These are phyloP conservation scores for Rhopalosiphum nymphaeae DNA, from an alignment of 2,888 invertebrate genomes.

Conservation along the genomic window DNA sequence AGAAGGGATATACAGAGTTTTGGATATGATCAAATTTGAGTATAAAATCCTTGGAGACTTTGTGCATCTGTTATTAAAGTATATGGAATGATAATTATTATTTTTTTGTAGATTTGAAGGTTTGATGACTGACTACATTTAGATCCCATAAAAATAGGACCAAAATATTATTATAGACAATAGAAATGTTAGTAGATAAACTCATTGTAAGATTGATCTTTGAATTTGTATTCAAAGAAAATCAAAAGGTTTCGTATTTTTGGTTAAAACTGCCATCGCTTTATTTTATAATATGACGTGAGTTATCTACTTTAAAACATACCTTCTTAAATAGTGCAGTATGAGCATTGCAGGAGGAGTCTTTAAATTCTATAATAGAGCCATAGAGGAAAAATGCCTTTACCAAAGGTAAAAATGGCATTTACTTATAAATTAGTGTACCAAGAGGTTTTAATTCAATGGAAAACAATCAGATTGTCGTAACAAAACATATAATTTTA, in stretches of 20 bases:
- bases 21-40: not conserved
- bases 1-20: too few relatives aligned
- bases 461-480: not conserved
- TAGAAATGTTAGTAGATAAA: not conserved
- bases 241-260: not conserved
- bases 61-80: not conserved
- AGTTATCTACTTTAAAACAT: not conserved
- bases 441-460: not conserved
- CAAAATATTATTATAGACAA: too few relatives aligned
- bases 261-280: not conserved
- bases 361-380: not conserved
- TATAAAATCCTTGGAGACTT: not conserved
- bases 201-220: not conserved
- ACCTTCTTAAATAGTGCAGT: not conserved
- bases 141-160: too few relatives aligned
- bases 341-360: not conserved
- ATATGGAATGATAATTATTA: not conserved
- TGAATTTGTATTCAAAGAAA: not conserved
- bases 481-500: not conserved
- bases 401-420: not conserved
- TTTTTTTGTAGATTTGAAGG: not conserved
- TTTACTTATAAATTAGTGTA: not conserved
- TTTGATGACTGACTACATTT: not conserved
- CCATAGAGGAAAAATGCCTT: not conserved
- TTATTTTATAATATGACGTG: not conserved